Conservation (phyloP, 2,888 invertebrate genomes). For the Blastobasis lacticolella region DNA sequence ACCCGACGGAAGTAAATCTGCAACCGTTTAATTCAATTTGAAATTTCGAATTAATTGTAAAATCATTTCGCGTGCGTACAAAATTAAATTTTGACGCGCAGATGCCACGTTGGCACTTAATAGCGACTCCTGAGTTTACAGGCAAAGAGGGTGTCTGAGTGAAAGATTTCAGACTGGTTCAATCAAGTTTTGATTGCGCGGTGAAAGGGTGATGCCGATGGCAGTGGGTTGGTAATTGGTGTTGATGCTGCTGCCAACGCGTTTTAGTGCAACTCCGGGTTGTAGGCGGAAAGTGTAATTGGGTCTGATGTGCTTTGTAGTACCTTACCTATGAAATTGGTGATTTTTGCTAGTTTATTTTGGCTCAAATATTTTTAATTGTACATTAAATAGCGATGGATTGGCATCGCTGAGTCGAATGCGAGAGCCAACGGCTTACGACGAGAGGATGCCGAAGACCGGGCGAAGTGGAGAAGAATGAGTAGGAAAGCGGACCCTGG, state of each 20-base stretch:
- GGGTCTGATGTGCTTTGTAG: not conserved
- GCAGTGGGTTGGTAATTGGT: too few species aligned
- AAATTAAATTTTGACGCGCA: constrained; percentile 46
- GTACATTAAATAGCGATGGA: too few species aligned
- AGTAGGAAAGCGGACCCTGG: too few species aligned
- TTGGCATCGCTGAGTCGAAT: too few species aligned
- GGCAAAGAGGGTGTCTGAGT: not conserved
- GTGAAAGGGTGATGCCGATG: not conserved
- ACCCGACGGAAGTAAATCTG: constrained; percentile 7
- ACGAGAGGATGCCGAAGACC: too few species aligned
- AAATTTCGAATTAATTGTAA: constrained; percentile 38
- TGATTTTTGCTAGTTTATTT: too few species aligned
- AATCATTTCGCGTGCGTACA: constrained; percentile 15
- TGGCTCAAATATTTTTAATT: too few species aligned
- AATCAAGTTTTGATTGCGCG: not conserved
- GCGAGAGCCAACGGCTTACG: too few species aligned
- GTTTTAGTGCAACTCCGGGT: too few species aligned
- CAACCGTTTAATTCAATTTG: constrained; percentile 30
- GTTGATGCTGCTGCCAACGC: too few species aligned
- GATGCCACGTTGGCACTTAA: constrained; percentile 35
- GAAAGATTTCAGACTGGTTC: not conserved
- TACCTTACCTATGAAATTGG: too few species aligned
- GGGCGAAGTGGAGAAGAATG: too few species aligned
- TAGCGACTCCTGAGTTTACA: constrained; percentile 45
- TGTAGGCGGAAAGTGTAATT: not conserved